Evolutionary conservation across 1,140 invertebrate genomes (phyloP).

Genomic region (Drosophila micromelanica): DNA sequence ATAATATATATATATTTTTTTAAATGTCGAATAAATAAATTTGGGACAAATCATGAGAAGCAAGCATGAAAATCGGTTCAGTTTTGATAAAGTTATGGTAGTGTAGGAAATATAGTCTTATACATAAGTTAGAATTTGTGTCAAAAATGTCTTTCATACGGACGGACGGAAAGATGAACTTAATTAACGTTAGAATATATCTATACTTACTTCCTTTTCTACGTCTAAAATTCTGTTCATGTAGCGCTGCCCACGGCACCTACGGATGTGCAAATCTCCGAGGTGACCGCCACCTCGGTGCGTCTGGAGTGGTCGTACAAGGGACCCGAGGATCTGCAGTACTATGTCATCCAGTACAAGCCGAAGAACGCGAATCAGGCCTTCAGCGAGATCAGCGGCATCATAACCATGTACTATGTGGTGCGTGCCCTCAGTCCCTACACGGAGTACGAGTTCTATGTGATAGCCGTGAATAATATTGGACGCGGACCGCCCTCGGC

Average conservation of each 20-base stretch:
- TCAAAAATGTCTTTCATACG: too few relatives aligned
- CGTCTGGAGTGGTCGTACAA: constrained; percentile 96
- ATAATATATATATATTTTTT: too few relatives aligned
- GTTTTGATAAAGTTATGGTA: too few relatives aligned
- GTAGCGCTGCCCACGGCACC: constrained; percentile 92
- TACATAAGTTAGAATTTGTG: too few relatives aligned
- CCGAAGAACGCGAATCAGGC: constrained; percentile 93
- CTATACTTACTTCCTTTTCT: neutral
- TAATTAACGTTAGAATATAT: too few relatives aligned
- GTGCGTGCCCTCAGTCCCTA: constrained; percentile 95
- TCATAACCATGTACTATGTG: constrained; percentile 96
- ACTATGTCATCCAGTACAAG: constrained; percentile 98
- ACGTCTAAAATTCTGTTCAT: neutral
- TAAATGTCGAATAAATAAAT: too few relatives aligned
- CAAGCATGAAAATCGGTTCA: too few relatives aligned
- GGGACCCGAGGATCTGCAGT: constrained; percentile 92
- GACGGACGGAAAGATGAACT: too few relatives aligned
- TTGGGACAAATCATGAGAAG: too few relatives aligned
- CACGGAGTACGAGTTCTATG: constrained; percentile 98
- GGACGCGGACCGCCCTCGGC: constrained; percentile 94
- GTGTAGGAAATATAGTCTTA: too few relatives aligned
- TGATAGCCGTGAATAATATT: constrained; percentile 96
- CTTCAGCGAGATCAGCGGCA: constrained; percentile 95
- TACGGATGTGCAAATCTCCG: constrained; percentile 93
- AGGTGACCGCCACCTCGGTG: constrained; percentile 96